Base-by-base conservation (phyloP, 2,113 vertebrate species). In the Pterocles orientalis region DNA sequence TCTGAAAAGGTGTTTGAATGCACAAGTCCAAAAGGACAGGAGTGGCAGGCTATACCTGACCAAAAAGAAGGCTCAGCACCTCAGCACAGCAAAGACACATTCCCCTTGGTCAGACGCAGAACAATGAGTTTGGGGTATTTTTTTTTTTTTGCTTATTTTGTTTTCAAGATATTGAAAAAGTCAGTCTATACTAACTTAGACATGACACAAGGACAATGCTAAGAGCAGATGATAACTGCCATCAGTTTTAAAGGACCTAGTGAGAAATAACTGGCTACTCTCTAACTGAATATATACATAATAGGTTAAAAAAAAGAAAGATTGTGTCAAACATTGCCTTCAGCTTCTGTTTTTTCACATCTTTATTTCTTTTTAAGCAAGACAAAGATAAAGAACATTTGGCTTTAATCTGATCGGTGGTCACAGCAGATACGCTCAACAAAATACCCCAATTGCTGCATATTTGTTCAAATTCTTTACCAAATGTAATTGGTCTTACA, bases 401-500 rank as follows among this genome's bases (percentile, higher is more conserved):
- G 70, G 34, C 15, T 86, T 77, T 82, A 41, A 69, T 50, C 51
- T 9, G 43, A 78, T 29, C 53, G n/a, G 56, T 79, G 82, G 45
- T 61, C 76, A 84, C 33, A 14, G 4, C 57, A 95, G 41, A 78
- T n/a, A 82, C 23, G 36, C 51, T 72, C 64, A 88, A 81, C 68
- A 78, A 94, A 96, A 94, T n/a, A 48, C 14, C 60, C 76, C 81
- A 88, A 90, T 72, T 90, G 45, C 48, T 60, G 24, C 4, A 15
- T 78, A 93, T 93, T 88, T 94, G 39, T 78, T 90, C 79, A 79
- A 95, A 90, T 75, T 85, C 33, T 53, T 76, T 79, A 83, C 43
- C 65, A 8, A 4, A 6, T 4, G 0, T 92, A 93, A 88, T 53
- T 81, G 17, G 39, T 78, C 57, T 84, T 75, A 82, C 34, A 76